Evolutionary conservation across 2,113 vertebrate species (phyloP), one percentile per base, ranked within the genome.

Genomic region (Trogon surrucura): DNA sequence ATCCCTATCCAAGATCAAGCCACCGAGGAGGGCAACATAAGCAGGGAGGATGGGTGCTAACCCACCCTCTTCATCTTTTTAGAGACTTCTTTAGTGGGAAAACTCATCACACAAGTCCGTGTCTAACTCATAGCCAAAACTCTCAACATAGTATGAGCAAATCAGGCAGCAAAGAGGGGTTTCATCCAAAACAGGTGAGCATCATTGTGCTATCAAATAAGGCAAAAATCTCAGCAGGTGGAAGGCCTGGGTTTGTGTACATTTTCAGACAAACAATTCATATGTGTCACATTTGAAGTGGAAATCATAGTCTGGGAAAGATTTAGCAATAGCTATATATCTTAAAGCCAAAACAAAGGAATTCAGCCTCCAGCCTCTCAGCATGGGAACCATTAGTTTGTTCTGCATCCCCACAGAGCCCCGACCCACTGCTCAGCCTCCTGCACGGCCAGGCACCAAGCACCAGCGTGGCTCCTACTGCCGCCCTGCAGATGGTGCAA

Each of bases 391-490:
- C 79, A 61, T 15, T 8, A 0, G 23, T 73, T 74, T 57, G 41
- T 51, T 32, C 60, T 47, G 27, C 30, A 50, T 61, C 34, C 66
- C 10, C 36, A 41, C 65, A 56, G 53, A 29, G 25, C n/a, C 29
- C 38, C 4, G 0, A 36, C 25, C 11, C 36, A 65, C n/a, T 48
- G 22, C 23, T 56, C 60, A 54, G 20, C 19, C 27, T 74, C 20
- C 36, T 10, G 17, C 53, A n/a, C 0, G 0, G n/a, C n/a, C 74
- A 73, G 30, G 10, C 34, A 51, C 30, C 0, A 0, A 47, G 13
- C 29, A 56, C 20, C 6, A 2, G 23, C 3, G 1, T 16, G 38
- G 30, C 6, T 88, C 30, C 18, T 5, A 16, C 27, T 1, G 1
- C 38, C 56, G 41, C 14, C 17, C 51, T 16, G 19, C 47, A 45